Evolutionary conservation across 64 coral and sea anemone species (phyloP).

Genomic region (Platygyra sinensis): DNA sequence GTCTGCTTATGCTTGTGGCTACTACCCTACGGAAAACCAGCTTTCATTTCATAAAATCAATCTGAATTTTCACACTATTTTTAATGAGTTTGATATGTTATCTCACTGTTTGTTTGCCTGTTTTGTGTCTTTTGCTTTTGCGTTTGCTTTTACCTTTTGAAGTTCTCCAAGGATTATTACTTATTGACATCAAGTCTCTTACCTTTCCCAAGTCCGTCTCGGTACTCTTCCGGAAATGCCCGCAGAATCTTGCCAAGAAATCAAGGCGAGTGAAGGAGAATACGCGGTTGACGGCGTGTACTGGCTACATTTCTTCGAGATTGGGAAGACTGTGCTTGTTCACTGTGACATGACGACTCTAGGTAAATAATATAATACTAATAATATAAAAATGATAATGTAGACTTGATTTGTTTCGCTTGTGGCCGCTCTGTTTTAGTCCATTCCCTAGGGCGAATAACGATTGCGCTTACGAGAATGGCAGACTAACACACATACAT

Average conservation of each 20-base stretch:
- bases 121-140: not conserved
- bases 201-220: not conserved
- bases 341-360: constrained; percentile 1
- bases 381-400: not conserved
- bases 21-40: too few relatives aligned
- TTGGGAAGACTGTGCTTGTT: not conserved
- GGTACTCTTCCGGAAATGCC: not conserved
- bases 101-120: not conserved
- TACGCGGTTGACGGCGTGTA: not conserved
- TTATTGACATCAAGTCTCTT: not conserved
- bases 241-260: not conserved
- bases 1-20: too few relatives aligned
- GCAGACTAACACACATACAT: too few relatives aligned
- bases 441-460: too few relatives aligned
- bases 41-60: too few relatives aligned
- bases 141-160: not conserved
- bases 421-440: too few relatives aligned
- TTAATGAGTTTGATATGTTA: not conserved
- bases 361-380: not conserved
- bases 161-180: not conserved
- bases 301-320: not conserved
- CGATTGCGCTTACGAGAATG: too few relatives aligned
- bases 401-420: not conserved
- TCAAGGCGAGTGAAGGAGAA: constrained; percentile 14
- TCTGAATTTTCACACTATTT: too few relatives aligned